Evolutionary conservation across 1,140 invertebrate species (phyloP).

Genomic region (Drosophila bocki): DNA sequence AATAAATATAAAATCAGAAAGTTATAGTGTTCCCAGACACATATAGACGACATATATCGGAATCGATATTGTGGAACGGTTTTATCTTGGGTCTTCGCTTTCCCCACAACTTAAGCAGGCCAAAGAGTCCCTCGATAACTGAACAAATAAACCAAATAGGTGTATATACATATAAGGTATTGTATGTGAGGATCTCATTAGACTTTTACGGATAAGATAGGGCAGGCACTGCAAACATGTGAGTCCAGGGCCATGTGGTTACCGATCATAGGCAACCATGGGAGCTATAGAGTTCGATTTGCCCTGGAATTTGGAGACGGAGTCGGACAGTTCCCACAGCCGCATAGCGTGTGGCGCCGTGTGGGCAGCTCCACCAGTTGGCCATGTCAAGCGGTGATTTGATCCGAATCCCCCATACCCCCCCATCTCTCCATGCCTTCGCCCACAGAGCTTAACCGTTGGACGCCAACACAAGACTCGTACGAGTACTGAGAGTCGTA

Average conservation of each 20-base stretch:
- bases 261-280: not conserved
- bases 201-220: slow-evolving; percentile 64
- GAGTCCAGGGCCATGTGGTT: slow-evolving; percentile 54
- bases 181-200: slow-evolving; percentile 67
- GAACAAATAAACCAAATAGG: slow-evolving; percentile 14
- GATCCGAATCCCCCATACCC: slow-evolving; percentile 1
- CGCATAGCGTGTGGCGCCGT: slow-evolving; percentile 3
- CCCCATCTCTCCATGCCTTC: not conserved
- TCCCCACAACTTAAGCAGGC: slow-evolving; percentile 4
- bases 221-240: slow-evolving; percentile 42
- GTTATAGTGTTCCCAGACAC: not conserved
- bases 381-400: slow-evolving; percentile 21
- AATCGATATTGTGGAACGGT: slow-evolving; percentile 10
- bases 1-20: not conserved
- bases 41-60: not conserved
- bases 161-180: slow-evolving; percentile 8
- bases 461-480: slow-evolving; percentile 32
- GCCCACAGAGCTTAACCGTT: slow-evolving; percentile 17
- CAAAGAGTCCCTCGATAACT: slow-evolving; percentile 20
- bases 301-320: slow-evolving; percentile 7
- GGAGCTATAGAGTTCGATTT: slow-evolving; percentile 5
- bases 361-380: slow-evolving; percentile 25
- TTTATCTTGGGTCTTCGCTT: slow-evolving; percentile 57
- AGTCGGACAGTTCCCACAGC: slow-evolving; percentile 26
- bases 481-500: not conserved